phyloP scores from a whole-genome alignment of 1,140 invertebrate species.

The Drosophila tropicalis region DNA sequence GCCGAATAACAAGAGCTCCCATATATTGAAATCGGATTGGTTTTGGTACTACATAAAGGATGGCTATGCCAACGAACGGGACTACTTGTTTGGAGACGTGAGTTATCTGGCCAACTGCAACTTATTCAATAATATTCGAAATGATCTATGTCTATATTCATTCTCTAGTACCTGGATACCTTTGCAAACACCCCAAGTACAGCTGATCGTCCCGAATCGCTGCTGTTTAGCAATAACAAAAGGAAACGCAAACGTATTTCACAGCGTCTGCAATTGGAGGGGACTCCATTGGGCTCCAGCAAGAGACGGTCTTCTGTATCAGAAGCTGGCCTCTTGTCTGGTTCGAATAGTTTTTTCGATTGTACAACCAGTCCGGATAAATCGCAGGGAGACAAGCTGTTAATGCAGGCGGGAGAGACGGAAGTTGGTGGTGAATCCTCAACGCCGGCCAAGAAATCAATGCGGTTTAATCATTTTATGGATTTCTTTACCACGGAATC shows the following conservation, averaged over 20 bases:
- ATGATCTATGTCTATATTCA: neutral
- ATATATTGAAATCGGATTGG: slow-evolving; percentile 96
- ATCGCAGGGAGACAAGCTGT: slow-evolving; percentile 63
- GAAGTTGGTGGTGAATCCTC: slow-evolving; percentile 82
- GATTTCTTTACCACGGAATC: slow-evolving; percentile 98
- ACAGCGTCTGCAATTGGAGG: slow-evolving; percentile 75
- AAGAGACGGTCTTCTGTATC: slow-evolving; percentile 93
- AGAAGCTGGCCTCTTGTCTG: slow-evolving; percentile 91
- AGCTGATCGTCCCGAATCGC: slow-evolving; percentile 85
- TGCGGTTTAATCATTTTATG: slow-evolving; percentile 92
- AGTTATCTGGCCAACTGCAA: slow-evolving; percentile 62
- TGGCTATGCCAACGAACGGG: slow-evolving; percentile 94
- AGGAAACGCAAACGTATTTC: slow-evolving; percentile 90
- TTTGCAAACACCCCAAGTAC: slow-evolving; percentile 82
- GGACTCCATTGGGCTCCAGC: slow-evolving; percentile 74
- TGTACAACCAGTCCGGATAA: slow-evolving; percentile 91
- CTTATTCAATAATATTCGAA: too few relatives aligned
- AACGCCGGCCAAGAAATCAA: slow-evolving; percentile 86
- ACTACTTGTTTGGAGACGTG: slow-evolving; percentile 94
- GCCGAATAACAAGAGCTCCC: slow-evolving; percentile 85
- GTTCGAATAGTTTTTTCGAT: slow-evolving; percentile 94
- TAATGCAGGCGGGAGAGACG: slow-evolving; percentile 82
- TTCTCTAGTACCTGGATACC: slow-evolving; percentile 76
- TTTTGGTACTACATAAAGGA: slow-evolving; percentile 98
- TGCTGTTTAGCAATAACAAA: slow-evolving; percentile 82